Percentiles rank a stretch among this genome's conserved stretches.
Conservation (phyloP, 2,888 invertebrate species). For the Neoascia interrupta region DNA sequence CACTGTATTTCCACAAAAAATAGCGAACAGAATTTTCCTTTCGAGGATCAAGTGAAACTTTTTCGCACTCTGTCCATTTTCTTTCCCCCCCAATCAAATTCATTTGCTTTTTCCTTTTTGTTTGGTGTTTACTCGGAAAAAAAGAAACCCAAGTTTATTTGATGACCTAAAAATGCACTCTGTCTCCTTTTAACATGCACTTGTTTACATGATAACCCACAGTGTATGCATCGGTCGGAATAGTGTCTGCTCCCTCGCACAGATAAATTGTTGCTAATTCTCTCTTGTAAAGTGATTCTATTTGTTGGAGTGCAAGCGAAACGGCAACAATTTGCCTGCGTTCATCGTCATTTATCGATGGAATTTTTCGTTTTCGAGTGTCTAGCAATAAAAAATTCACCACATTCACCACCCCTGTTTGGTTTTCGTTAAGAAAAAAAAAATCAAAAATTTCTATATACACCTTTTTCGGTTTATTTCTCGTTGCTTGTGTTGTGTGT, state of each 20-base stretch:
- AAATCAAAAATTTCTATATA: conserved; percentile 49
- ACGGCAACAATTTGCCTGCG: conserved; percentile 2
- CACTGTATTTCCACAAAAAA: background rate
- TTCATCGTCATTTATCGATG: conserved; percentile 26
- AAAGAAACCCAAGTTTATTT: conserved; percentile 57
- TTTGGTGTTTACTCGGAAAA: conserved; percentile 60
- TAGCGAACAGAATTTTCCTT: conserved; percentile 18
- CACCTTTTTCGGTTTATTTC: conserved; percentile 40
- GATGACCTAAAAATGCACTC: conserved; percentile 72
- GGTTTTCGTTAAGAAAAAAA: conserved; percentile 44
- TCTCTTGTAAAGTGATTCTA: conserved; percentile 31
- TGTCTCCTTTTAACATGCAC: conserved; percentile 71
- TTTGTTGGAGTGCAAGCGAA: background rate
- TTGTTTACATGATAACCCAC: conserved; percentile 72
- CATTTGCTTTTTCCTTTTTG: conserved; percentile 33
- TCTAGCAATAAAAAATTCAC: conserved; percentile 27
- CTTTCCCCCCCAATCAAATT: conserved; percentile 33
- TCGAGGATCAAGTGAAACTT: conserved; percentile 57
- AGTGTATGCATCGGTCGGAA: conserved; percentile 39
- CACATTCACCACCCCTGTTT: conserved; percentile 47
- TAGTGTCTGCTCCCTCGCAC: conserved; percentile 41
- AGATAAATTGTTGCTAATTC: conserved; percentile 67
- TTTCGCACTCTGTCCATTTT: conserved; percentile 61
- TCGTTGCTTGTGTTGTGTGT: conserved; percentile 24
- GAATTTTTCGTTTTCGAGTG: conserved; percentile 38